A percentile compares a stretch with the other conserved stretches of the same genome.
Evolutionary conservation across 2,888 invertebrate species (phyloP).

Genomic region (Diarsia mendica): DNA sequence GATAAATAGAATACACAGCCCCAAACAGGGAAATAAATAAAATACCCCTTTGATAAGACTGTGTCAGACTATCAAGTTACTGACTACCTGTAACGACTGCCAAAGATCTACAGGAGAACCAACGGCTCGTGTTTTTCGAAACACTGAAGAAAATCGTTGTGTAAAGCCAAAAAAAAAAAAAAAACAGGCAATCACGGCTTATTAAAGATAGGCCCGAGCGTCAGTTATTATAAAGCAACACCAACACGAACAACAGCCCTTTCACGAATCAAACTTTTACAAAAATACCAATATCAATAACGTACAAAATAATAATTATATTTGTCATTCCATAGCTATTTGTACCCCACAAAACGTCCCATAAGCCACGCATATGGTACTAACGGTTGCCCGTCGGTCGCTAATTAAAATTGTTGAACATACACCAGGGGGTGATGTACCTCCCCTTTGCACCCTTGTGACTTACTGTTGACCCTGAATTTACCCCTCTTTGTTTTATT

Average conservation of each 20-base stretch:
- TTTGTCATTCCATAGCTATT: slow-evolving; percentile 38
- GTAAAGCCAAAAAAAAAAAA: no score
- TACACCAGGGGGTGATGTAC: slow-evolving; percentile 44
- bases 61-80: no score
- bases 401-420: slow-evolving; percentile 67
- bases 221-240: no score
- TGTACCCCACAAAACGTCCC: slow-evolving; percentile 40
- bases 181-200: no score
- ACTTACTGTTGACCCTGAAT: slow-evolving; percentile 58
- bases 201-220: no score
- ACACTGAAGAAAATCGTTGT: no score
- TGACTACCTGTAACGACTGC: no score
- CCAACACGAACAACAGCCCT: neutral
- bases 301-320: slow-evolving; percentile 25
- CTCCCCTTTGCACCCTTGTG: slow-evolving; percentile 35
- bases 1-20: no score
- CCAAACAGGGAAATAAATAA: no score
- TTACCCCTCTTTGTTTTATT: slow-evolving; percentile 49
- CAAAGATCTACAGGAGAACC: no score
- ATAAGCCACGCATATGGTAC: slow-evolving; percentile 65
- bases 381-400: slow-evolving; percentile 59
- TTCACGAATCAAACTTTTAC: neutral
- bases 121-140: no score
- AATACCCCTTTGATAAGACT: no score
- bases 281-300: slow-evolving; percentile 18